A percentile compares a stretch with the other conserved stretches of the same genome.
Evolutionary conservation across 2,113 vertebrate genomes (phyloP).

Genomic region (Pseudorectes ferrugineus): DNA sequence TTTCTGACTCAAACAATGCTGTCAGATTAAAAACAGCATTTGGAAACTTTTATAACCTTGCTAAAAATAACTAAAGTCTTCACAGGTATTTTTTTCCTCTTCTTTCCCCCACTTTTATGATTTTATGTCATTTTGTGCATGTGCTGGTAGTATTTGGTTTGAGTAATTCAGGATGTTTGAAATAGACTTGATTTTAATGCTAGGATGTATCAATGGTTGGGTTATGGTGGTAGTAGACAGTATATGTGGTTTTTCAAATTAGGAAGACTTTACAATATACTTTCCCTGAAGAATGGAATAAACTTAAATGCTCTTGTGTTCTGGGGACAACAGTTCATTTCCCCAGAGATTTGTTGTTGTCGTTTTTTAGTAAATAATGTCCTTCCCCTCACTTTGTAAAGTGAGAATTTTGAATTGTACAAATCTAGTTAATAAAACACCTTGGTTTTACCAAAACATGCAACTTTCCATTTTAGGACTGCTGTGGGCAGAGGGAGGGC

Average conservation of each 20-base stretch:
- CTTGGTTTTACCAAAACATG: background rate
- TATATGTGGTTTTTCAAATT: background rate
- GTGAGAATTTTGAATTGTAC: background rate
- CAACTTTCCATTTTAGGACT: slow-evolving; percentile 76
- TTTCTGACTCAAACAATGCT: background rate
- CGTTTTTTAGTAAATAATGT: background rate
- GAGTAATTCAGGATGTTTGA: background rate
- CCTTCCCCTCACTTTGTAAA: background rate
- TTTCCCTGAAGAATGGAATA: background rate
- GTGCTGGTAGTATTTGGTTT: background rate
- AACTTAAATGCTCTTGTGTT: background rate
- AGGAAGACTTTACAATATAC: background rate
- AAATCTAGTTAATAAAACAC: background rate
- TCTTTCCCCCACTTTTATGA: background rate
- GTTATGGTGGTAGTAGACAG: background rate
- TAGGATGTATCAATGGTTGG: background rate
- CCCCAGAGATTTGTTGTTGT: background rate
- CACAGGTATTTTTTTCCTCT: background rate
- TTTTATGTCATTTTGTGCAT: background rate
- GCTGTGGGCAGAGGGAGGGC: slow-evolving; percentile 90
- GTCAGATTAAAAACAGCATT: background rate
- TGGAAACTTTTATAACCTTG: background rate
- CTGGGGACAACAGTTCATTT: background rate
- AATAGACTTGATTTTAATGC: background rate
- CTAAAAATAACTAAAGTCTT: background rate